Conservation (phyloP, 2,113 vertebrate species). For the Cheilinus undulatus region DNA sequence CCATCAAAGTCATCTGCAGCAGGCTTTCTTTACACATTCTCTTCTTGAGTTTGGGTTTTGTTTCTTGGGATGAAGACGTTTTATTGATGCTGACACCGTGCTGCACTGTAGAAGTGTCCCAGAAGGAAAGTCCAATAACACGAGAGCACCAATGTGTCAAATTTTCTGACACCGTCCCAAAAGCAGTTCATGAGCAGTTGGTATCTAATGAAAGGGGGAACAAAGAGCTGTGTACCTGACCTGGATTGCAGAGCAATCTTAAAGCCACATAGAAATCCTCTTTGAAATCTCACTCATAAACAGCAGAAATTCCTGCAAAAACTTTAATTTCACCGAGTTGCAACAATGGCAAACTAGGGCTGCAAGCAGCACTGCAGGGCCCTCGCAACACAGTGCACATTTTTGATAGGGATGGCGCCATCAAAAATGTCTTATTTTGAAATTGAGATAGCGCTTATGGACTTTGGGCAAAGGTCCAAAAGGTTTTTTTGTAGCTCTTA, state of each 20-base stretch:
- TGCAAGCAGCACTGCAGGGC: too few species aligned
- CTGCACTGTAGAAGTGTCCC: constrained; percentile 13
- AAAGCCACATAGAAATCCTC: too few species aligned
- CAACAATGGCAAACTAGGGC: too few species aligned
- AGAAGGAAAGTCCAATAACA: constrained; percentile 18
- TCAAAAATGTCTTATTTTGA: too few species aligned
- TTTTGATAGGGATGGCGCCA: too few species aligned
- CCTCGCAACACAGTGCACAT: too few species aligned
- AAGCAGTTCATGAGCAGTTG: not conserved
- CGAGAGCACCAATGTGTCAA: constrained; percentile 2
- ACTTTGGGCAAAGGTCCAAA: too few species aligned
- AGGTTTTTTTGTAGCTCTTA: too few species aligned
- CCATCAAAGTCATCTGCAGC: constrained; percentile 51
- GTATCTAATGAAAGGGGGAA: not conserved
- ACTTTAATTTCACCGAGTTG: too few species aligned
- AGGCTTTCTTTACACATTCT: constrained; percentile 7
- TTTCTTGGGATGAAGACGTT: constrained; percentile 21
- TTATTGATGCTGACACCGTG: constrained; percentile 45
- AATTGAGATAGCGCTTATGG: too few species aligned
- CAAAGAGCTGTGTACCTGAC: not conserved
- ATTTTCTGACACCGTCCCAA: not conserved
- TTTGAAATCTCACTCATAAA: too few species aligned
- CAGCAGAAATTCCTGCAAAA: too few species aligned
- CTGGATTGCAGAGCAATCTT: not conserved
- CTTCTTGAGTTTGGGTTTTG: not conserved